Percentiles rank a stretch among this genome's conserved stretches.
These are phyloP conservation scores for Harpagoxenus sublaevis DNA, from an alignment of 2,888 invertebrate genomes.

Conservation along the genomic window DNA sequence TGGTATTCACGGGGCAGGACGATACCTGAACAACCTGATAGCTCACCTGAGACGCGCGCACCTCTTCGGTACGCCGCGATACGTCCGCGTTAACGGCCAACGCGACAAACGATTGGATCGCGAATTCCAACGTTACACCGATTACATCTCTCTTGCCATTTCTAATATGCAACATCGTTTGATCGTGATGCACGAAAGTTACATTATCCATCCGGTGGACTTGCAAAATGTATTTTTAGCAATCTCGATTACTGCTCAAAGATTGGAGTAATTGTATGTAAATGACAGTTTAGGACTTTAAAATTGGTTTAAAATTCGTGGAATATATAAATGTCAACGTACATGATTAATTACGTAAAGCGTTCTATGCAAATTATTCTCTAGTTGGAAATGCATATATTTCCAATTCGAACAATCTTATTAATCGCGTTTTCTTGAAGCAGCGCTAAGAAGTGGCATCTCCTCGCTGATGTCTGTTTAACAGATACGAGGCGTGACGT, in stretches of 20 bases:
- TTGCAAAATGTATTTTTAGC: slow-evolving; percentile 16
- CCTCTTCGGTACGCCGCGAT: slow-evolving; percentile 59
- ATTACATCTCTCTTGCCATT: slow-evolving; percentile 12
- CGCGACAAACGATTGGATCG: slow-evolving; percentile 54
- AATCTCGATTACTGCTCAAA: background rate
- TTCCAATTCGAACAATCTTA: slow-evolving; percentile 2
- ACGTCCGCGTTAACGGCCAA: slow-evolving; percentile 44
- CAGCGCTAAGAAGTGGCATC: background rate
- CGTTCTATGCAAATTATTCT: background rate
- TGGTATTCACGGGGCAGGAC: slow-evolving; percentile 82
- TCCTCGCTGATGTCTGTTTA: slow-evolving; percentile 61
- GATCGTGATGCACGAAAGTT: slow-evolving; percentile 14
- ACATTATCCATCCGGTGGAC: slow-evolving; percentile 6
- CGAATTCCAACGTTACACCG: slow-evolving; percentile 30
- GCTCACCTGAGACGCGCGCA: slow-evolving; percentile 78
- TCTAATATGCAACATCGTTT: background rate
- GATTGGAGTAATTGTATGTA: background rate
- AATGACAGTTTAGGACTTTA: background rate
- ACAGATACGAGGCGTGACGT: slow-evolving; percentile 71
- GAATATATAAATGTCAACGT: background rate
- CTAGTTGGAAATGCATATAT: background rate
- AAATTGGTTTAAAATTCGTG: background rate
- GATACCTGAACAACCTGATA: slow-evolving; percentile 81
- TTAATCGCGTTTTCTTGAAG: slow-evolving; percentile 13
- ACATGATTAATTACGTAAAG: background rate